Evolutionary conservation across 2,888 invertebrate species (phyloP), one percentile per base, ranked within the genome.

Genomic region (Kryphioiulus occultus): DNA sequence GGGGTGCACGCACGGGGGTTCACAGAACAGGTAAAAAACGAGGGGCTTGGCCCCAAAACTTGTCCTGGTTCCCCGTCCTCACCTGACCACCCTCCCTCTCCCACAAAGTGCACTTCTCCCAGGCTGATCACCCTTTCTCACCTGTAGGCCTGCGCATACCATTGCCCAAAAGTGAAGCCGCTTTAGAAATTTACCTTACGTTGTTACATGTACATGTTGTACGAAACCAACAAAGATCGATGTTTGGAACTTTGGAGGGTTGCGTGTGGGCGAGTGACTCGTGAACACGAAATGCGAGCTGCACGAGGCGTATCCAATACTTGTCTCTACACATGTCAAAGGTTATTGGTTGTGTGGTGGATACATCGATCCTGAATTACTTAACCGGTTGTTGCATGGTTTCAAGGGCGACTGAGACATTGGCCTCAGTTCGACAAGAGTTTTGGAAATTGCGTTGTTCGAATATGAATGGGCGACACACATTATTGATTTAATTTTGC

Each of bases 21-120:
- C 53, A 59, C 53, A 59, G 53, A 59, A 59, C 53, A 59, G 53
- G 53, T 59, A 59, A 59, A 59, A 59, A 59, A 59, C 53, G 53
- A 59, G 53, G 53, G 53, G 53, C 53, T 59, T 59, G 53, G 53
- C 53, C 53, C 53, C 53, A 59, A 59, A 59, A 59, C 53, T n/a
- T 59, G 53, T 59, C 53, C 53, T 59, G 53, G 5, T 59, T 59
- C n/a, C 53, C n/a, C 19, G n/a, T 19, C n/a, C 53, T 59, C 53
- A 59, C 53, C 53, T 59, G 53, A 19, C 1, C 53, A 59, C 53
- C n/a, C n/a, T n/a, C 53, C 53, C 53, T 59, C 53, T 3, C 53
- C 5, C 3, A 59, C n/a, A 59, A n/a, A 59, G 53, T 59, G 53
- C 1, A n/a, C 0, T n/a, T 59, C 19, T 59, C 53, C 53, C 53